Evolutionary conservation across 2,888 invertebrate species (phyloP).

Genomic region (Lagria hirta): DNA sequence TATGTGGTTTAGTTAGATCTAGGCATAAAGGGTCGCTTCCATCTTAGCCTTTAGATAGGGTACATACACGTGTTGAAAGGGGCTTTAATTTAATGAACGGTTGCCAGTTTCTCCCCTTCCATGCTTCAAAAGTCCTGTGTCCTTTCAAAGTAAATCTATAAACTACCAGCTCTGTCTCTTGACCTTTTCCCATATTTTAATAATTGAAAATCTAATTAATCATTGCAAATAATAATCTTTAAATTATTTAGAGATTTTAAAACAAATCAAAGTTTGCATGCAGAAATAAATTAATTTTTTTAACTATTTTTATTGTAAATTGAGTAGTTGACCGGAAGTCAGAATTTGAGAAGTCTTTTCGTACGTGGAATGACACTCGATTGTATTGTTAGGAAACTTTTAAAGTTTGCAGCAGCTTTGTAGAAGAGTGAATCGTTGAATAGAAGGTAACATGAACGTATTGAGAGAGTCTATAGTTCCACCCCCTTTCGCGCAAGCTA

Average conservation of each 20-base stretch:
- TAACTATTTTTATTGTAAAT: conserved; percentile 8
- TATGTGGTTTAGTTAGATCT: conserved; percentile 11
- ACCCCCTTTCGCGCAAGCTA: conserved; percentile 47
- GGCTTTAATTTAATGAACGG: conserved; percentile 32
- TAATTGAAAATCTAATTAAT: conserved; percentile 14
- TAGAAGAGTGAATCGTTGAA: conserved; percentile 15
- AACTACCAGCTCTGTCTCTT: conserved; percentile 17
- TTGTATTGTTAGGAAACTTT: conserved; percentile 41
- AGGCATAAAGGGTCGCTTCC: conserved; percentile 31
- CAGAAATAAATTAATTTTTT: conserved; percentile 16
- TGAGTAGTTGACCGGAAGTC: conserved; percentile 35
- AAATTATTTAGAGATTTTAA: conserved; percentile 3
- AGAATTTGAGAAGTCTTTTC: conserved; percentile 40
- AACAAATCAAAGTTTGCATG: no score
- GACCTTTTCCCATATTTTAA: conserved; percentile 24
- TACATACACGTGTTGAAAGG: conserved; percentile 44
- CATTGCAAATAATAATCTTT: background rate
- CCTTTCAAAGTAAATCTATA: conserved; percentile 17
- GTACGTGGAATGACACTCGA: conserved; percentile 38
- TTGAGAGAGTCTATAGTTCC: conserved; percentile 44
- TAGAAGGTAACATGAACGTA: conserved; percentile 14
- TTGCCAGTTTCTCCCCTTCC: conserved; percentile 16
- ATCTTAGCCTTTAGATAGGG: conserved; percentile 30
- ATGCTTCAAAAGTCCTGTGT: conserved; percentile 13
- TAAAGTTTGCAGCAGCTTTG: conserved; percentile 35